Base-by-base conservation (phyloP, 2,888 invertebrate genomes). In the Cheilosia impressa region DNA sequence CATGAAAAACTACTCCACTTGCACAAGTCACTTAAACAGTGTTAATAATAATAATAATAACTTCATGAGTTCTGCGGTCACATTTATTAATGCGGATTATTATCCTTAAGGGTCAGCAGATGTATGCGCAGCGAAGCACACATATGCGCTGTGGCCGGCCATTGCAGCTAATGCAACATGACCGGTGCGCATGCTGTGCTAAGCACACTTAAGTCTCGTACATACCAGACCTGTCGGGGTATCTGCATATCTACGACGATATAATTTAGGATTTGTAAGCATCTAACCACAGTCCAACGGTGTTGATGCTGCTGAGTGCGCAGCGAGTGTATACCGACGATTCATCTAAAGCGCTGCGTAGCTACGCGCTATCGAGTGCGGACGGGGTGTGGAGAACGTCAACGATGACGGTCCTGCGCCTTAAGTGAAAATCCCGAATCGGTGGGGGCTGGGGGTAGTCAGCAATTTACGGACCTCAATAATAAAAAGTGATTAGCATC, bases 401-500 rank as follows among this genome's bases (percentile, higher is more conserved):
- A 38, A 31, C 43, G 62, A 52, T 47, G 73, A 73, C 22, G 63
- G 45, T 73, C 60, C 62, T 50, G 27, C 5, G 60, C 60, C 69
- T 77, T 68, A 68, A 76, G 58, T 68, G 68, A 63, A 82, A 82
- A 82, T 81, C 68, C 47, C 10, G 10, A 22, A 22, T 10, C 15
- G 53, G 43, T 19, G 24, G 47, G 24, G 76, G 57, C 5, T 15
- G 24, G 68, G 72, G 77, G 71, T n/a, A 68, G 81, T 63, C 57
- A 10, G 68, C 71, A 85, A 85, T 85, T 85, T 85, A 85, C 77
- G 85, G 68, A 81, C 17, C 71, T 66, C 81, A 85, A 85, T 85
- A 85, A 85, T 85, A 85, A 85, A 85, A 85, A 72, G 85, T 81
- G 85, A 85, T 85, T 85, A 85, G 85, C 85, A 85, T 85, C 85